A percentile compares a stretch with the other conserved stretches of the same genome.
Evolutionary conservation across 2,888 invertebrate species (phyloP).

Genomic region (Penaeus monodon): DNA sequence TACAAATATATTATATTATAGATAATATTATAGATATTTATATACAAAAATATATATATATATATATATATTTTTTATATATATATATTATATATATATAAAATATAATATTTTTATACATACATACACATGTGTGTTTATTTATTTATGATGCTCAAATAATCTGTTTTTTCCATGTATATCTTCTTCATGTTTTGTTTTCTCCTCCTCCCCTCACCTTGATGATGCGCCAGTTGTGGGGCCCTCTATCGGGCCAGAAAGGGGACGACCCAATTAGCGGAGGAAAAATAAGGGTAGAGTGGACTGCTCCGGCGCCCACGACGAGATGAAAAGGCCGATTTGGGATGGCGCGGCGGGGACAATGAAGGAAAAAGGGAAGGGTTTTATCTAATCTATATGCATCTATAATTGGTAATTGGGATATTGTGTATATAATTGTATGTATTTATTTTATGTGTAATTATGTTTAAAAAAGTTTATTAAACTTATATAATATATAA

Average conservation of each 20-base stretch:
- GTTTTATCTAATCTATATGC: too few relatives aligned
- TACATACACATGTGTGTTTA: not conserved
- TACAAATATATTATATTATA: too few relatives aligned
- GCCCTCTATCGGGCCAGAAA: conserved; percentile 76
- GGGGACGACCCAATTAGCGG: conserved; percentile 85
- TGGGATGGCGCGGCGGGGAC: conserved; percentile 85
- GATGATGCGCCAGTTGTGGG: conserved; percentile 78
- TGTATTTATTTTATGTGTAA: too few relatives aligned
- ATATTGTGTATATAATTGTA: too few relatives aligned
- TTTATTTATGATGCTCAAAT: not conserved
- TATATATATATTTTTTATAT: not conserved
- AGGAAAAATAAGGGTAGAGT: conserved; percentile 87
- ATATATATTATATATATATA: not conserved
- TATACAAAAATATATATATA: too few relatives aligned
- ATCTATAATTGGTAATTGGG: too few relatives aligned
- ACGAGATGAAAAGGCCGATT: conserved; percentile 90
- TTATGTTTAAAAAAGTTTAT: too few relatives aligned
- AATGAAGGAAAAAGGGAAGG: conserved; percentile 72
- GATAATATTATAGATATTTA: too few relatives aligned
- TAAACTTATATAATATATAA: too few relatives aligned
- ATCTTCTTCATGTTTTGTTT: not conserved
- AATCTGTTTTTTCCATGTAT: not conserved
- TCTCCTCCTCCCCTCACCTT: conserved; percentile 71
- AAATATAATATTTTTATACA: not conserved
- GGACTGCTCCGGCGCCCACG: conserved; percentile 89